Evolutionary conservation across 1,140 invertebrate species (phyloP).

Genomic region (Tribolium castaneum): DNA sequence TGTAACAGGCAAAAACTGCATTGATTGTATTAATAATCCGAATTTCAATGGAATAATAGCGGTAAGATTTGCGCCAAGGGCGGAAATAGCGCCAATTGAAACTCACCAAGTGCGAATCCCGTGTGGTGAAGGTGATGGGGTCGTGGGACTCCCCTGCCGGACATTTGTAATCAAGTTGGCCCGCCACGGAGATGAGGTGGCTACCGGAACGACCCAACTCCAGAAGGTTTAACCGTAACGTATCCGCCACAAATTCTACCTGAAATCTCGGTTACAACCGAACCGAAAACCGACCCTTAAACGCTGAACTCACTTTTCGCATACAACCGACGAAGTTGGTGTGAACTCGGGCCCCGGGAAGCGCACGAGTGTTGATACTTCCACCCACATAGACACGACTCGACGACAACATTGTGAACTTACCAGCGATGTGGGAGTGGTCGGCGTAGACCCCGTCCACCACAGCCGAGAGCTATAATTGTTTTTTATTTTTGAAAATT

Average conservation of each 20-base stretch:
- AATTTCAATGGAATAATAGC: too few relatives aligned
- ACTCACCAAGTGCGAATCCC: slow-evolving; percentile 88
- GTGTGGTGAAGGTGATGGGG: slow-evolving; percentile 91
- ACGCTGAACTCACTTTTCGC: slow-evolving; percentile 79
- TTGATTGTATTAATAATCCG: too few relatives aligned
- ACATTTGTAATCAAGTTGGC: slow-evolving; percentile 90
- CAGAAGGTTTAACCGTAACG: slow-evolving; percentile 86
- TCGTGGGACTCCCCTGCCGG: slow-evolving; percentile 86
- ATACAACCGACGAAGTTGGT: slow-evolving; percentile 96
- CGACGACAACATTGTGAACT: slow-evolving; percentile 90
- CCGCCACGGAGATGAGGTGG: slow-evolving; percentile 87
- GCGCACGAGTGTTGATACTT: slow-evolving; percentile 80
- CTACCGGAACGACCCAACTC: slow-evolving; percentile 87
- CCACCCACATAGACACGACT: slow-evolving; percentile 90
- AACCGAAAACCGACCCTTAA: too few relatives aligned
- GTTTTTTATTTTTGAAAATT: too few relatives aligned
- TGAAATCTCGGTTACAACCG: slow-evolving; percentile 60
- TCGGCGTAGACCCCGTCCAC: slow-evolving; percentile 93
- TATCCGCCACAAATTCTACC: slow-evolving; percentile 94
- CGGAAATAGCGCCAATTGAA: not conserved
- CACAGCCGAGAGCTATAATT: slow-evolving; percentile 82
- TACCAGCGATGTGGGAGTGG: slow-evolving; percentile 90
- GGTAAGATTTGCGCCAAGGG: too few relatives aligned
- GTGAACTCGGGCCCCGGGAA: slow-evolving; percentile 86
- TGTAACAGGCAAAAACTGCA: too few relatives aligned